These are phyloP conservation scores for Eupleurogrammus muticus DNA, from an alignment of 2,797 vertebrate species.

Conservation along the genomic window DNA sequence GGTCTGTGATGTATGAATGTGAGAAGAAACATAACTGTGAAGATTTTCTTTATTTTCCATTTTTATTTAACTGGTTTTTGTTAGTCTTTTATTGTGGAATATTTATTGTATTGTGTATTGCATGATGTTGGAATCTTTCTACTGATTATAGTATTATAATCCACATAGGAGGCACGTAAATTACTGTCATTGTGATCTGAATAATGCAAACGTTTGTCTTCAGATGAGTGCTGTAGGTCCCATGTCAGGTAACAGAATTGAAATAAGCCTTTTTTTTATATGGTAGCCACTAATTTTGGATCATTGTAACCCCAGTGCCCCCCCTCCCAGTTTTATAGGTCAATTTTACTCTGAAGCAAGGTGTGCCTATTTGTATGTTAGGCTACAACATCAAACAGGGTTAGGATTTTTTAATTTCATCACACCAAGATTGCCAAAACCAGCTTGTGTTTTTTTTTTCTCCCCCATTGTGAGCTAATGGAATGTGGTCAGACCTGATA, in stretches of 20 bases:
- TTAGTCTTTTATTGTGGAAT: constrained; percentile 49
- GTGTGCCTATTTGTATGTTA: constrained; percentile 66
- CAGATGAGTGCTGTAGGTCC: constrained; percentile 46
- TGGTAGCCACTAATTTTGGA: constrained; percentile 46
- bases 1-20: constrained; percentile 70
- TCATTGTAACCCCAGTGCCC: constrained; percentile 50
- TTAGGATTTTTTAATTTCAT: constrained; percentile 50
- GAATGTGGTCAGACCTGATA: constrained; percentile 51
- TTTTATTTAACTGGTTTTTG: constrained; percentile 50
- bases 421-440: background rate
- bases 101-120: constrained; percentile 72
- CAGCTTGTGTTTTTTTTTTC: background rate
- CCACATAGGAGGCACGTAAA: constrained; percentile 45
- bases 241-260: constrained; percentile 48
- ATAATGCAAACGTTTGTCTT: constrained; percentile 46
- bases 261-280: constrained; percentile 55
- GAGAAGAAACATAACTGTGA: constrained; percentile 69
- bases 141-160: constrained; percentile 58
- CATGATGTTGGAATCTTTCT: constrained; percentile 74
- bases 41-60: constrained; percentile 27
- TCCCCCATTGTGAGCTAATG: constrained; percentile 30
- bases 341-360: constrained; percentile 43
- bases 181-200: constrained; percentile 49
- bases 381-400: constrained; percentile 68
- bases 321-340: constrained; percentile 61